Evolutionary conservation across 2,113 vertebrate genomes (phyloP).

Genomic region (Limnothrissa miodon): DNA sequence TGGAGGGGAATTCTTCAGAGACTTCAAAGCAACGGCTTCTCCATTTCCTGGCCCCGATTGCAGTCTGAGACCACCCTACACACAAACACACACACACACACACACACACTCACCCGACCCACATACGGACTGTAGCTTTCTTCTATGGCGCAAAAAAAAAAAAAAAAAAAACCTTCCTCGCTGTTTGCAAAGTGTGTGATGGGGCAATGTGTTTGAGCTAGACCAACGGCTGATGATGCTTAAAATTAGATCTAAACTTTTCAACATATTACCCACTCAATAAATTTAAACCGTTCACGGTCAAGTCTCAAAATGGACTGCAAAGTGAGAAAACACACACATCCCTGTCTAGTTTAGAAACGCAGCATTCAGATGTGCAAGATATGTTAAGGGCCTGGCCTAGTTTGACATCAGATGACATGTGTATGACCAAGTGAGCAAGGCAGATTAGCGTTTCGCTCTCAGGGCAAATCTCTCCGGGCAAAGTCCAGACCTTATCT

Average conservation of each 20-base stretch:
- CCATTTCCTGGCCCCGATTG: slow-evolving; percentile 68
- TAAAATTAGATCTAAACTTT: neutral
- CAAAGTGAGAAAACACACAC: neutral
- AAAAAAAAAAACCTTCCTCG: neutral
- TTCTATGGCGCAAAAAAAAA: neutral
- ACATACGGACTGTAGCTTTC: too few relatives aligned
- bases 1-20: slow-evolving; percentile 53
- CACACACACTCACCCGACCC: slow-evolving; percentile 30
- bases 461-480: slow-evolving; percentile 38
- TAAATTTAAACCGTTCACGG: slow-evolving; percentile 4
- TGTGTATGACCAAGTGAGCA: slow-evolving; percentile 23
- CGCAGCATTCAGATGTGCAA: neutral
- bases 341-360: neutral
- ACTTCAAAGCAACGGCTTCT: slow-evolving; percentile 64
- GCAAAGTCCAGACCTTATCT: slow-evolving; percentile 26
- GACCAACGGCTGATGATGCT: neutral
- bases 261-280: slow-evolving; percentile 16
- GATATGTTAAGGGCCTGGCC: slow-evolving; percentile 29
- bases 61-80: slow-evolving; percentile 49
- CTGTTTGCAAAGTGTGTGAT: neutral
- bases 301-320: neutral
- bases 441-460: slow-evolving; percentile 16
- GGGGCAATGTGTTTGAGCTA: neutral
- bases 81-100: slow-evolving; percentile 5
- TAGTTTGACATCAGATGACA: slow-evolving; percentile 21